phyloP scores from a whole-genome alignment of 2,888 invertebrate genomes.

The Hanleya hanleyi region DNA sequence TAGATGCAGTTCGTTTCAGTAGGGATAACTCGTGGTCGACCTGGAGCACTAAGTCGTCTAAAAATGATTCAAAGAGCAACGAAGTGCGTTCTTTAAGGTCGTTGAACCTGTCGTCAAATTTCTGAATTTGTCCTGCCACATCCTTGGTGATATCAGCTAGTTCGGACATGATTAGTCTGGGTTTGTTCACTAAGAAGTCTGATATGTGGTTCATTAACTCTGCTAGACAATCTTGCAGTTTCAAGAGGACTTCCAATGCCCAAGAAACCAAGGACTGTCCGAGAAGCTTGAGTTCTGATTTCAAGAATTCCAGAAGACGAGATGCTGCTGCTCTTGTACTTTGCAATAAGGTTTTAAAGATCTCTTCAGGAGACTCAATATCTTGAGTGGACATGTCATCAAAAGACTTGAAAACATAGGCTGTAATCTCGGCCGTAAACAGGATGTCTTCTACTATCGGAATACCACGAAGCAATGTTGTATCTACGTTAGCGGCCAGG shows the following conservation, averaged over 20 bases:
- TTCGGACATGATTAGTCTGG: background rate
- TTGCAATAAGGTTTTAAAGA: too few species aligned
- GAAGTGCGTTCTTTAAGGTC: background rate
- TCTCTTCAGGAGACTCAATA: too few species aligned
- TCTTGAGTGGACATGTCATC: slow-evolving; percentile 21
- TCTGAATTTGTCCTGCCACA: background rate
- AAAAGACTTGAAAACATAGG: slow-evolving; percentile 31
- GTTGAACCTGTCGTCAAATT: background rate
- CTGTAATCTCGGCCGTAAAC: slow-evolving; percentile 13
- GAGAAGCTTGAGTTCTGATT: too few species aligned
- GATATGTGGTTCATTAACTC: background rate
- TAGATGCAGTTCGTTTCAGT: too few species aligned
- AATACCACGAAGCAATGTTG: slow-evolving; percentile 34
- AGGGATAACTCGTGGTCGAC: too few species aligned
- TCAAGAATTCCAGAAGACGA: too few species aligned
- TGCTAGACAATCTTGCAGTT: background rate
- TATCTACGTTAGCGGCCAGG: slow-evolving; percentile 16
- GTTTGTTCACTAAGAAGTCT: background rate
- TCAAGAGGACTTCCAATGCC: too few species aligned
- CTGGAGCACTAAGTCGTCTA: too few species aligned
- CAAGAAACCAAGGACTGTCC: too few species aligned
- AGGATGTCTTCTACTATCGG: slow-evolving; percentile 33
- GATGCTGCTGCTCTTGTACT: too few species aligned
- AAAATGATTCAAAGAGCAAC: too few species aligned
- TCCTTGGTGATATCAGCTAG: background rate